A percentile compares a stretch with the other conserved stretches of the same genome.
These are phyloP conservation scores for Antennarius striatus DNA, from an alignment of 2,113 vertebrate genomes.

Conservation along the genomic window DNA sequence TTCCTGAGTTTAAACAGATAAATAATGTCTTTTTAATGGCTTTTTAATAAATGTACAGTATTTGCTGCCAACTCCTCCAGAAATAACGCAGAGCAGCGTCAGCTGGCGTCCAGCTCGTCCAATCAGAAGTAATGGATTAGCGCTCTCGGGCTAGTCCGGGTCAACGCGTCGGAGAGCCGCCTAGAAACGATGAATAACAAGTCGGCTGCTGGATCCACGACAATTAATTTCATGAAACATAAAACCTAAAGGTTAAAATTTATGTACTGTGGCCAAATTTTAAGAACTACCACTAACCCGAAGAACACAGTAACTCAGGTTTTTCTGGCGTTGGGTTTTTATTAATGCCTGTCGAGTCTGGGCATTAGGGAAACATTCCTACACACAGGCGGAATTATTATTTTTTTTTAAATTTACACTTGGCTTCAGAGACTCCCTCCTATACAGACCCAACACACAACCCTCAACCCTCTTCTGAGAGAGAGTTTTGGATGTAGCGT, in stretches of 20 bases:
- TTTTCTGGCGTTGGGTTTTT: conserved; percentile 22
- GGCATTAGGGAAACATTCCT: conserved; percentile 42
- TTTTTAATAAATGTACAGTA: conserved; percentile 5
- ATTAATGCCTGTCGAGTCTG: conserved; percentile 30
- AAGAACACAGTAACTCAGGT: conserved; percentile 34
- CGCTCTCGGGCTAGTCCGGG: not conserved
- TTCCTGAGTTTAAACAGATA: conserved; percentile 7
- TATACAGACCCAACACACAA: conserved; percentile 4
- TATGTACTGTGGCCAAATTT: conserved; percentile 18
- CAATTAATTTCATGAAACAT: conserved; percentile 34
- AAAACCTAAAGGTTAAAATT: conserved; percentile 42
- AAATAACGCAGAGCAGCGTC: conserved; percentile 14
- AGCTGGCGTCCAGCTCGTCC: not conserved
- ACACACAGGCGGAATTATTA: conserved; percentile 20
- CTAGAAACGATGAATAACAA: conserved; percentile 13
- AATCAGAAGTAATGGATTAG: conserved; percentile 27
- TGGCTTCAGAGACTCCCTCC: conserved; percentile 23
- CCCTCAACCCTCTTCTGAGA: conserved; percentile 23
- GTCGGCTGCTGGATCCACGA: conserved; percentile 10
- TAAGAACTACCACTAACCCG: conserved; percentile 23
- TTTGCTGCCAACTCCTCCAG: conserved; percentile 18
- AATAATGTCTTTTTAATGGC: conserved; percentile 14
- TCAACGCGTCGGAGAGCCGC: conserved; percentile 9
- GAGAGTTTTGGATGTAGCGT: too few relatives aligned
- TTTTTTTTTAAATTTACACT: conserved; percentile 32